phyloP scores from a whole-genome alignment of 2,888 invertebrate species.

The Pheosia tremula region DNA sequence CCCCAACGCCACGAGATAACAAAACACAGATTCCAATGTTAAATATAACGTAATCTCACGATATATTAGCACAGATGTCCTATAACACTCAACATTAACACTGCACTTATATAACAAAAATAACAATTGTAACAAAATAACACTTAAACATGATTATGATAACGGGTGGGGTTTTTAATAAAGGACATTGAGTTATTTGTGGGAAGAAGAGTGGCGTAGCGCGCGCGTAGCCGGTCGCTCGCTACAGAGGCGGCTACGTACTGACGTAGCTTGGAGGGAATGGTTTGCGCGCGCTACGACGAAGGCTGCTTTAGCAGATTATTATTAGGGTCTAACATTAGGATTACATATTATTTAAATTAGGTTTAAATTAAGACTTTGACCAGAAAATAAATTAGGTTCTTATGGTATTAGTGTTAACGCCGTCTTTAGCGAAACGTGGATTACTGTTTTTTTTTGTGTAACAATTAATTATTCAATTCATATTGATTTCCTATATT shows the following conservation, averaged over 20 bases:
- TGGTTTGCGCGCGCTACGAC: slow-evolving; percentile 25
- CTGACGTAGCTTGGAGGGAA: slow-evolving; percentile 69
- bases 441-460: no score
- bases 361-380: no score
- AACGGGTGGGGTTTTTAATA: slow-evolving; percentile 53
- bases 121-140: slow-evolving; percentile 11
- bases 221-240: slow-evolving; percentile 48
- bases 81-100: slow-evolving; percentile 12
- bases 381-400: no score
- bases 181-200: slow-evolving; percentile 50
- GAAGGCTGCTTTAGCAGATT: slow-evolving; percentile 4
- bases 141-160: slow-evolving; percentile 13
- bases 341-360: not conserved
- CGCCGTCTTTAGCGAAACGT: no score
- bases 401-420: no score
- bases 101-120: not conserved
- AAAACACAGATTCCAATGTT: slow-evolving; percentile 34
- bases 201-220: slow-evolving; percentile 35
- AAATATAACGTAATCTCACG: slow-evolving; percentile 44
- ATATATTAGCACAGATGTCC: slow-evolving; percentile 18
- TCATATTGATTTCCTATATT: no score
- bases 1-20: slow-evolving; percentile 34
- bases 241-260: slow-evolving; percentile 57
- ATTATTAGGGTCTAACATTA: not conserved
- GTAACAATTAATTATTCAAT: no score